Evolutionary conservation across 2,888 invertebrate species (phyloP), one percentile per base, ranked within the genome.

Genomic region (Eupithecia insigniata): DNA sequence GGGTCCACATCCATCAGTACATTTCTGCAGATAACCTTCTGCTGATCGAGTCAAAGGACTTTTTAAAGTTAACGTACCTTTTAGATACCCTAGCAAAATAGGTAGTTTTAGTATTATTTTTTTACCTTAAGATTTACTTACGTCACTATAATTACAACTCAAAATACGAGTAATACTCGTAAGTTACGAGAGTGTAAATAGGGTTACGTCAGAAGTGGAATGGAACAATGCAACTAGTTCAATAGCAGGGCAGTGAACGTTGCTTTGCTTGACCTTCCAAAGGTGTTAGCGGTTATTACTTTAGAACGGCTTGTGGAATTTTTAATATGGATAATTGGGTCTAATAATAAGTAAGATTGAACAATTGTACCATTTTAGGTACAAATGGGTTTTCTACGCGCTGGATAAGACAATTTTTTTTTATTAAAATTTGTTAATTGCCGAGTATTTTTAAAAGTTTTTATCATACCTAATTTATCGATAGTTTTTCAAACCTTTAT

Each of bases 161-260:
- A 22, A 51, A 51, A 22, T 51, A 22, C 46, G 14, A 64, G 22
- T 61, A 34, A 22, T 34, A 34, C 1, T n/a, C n/a, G n/a, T 36
- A 62, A 64, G 34, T 64, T 39, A 64, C 36, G 64, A 64, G 61
- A 61, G 64, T 22, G 36, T 39, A 39, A 64, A 64, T 26, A 34
- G 43, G 43, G 43, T 43, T n/a, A 34, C 84, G 76, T 87, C 85
- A 81, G 82, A 64, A 30, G 82, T 85, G 36, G 64, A 64, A 87
- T 80, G 79, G 82, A 82, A 87, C 82, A 85, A 85, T 80, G 81
- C 76, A 71, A 72, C 81, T 83, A 82, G 81, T 83, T 86, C 83
- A 87, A 82, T 85, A 84, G 79, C 82, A 83, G 80, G 78, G 74
- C 72, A 73, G 76, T 76, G 76, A 74, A 76, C 72, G 71, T 71